Conservation (phyloP, 1,140 invertebrate species). For the Camponotus floridanus region DNA sequence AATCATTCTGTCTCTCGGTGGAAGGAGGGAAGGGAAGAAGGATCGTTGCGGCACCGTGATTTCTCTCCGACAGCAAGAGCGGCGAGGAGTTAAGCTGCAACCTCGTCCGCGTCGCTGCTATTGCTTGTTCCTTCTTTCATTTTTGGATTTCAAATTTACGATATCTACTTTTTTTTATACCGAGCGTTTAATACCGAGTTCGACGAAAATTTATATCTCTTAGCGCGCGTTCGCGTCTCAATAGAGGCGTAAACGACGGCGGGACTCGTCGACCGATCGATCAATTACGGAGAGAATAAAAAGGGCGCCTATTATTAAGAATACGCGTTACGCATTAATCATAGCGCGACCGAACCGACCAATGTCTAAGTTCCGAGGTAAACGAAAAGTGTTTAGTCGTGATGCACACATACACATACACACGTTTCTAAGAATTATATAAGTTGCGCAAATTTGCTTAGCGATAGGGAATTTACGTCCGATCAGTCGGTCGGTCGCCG, state of each 20-base stretch:
- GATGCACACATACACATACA: neutral
- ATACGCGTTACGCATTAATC: constrained; percentile 40
- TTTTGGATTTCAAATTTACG: constrained; percentile 36
- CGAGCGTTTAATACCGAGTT: constrained; percentile 16
- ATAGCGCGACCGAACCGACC: constrained; percentile 41
- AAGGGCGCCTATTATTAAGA: constrained; percentile 52
- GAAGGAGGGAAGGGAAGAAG: constrained; percentile 74
- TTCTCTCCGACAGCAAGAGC: constrained; percentile 69
- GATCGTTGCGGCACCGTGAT: constrained; percentile 72
- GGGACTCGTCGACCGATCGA: constrained; percentile 31
- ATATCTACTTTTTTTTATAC: constrained; percentile 26
- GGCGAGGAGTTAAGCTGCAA: constrained; percentile 63
- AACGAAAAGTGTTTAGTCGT: neutral
- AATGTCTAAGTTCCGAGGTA: neutral
- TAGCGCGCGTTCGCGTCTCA: neutral
- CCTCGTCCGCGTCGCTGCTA: constrained; percentile 57
- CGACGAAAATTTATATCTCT: constrained; percentile 14
- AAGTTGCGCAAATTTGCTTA: neutral
- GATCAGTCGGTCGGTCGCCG: constrained; percentile 33
- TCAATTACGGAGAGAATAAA: constrained; percentile 25
- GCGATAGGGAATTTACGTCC: neutral
- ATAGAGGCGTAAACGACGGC: constrained; percentile 1
- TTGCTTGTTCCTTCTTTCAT: constrained; percentile 19
- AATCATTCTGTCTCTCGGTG: constrained; percentile 71
- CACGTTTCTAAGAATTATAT: constrained; percentile 6